Evolutionary conservation across 2,797 vertebrate genomes (phyloP), one percentile per base, ranked within the genome.

Genomic region (Zenarchopterus dispar): DNA sequence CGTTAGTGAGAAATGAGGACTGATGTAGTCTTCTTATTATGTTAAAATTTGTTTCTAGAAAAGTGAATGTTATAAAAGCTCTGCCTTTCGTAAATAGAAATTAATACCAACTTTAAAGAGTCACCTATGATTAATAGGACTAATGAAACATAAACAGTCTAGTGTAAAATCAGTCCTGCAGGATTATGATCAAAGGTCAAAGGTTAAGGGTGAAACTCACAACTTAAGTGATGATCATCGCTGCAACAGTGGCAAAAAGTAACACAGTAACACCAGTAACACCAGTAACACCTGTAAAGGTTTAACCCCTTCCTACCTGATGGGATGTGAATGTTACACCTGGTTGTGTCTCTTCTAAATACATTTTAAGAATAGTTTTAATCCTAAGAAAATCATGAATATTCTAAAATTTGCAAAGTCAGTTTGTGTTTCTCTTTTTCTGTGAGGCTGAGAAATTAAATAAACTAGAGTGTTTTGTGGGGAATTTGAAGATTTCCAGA

Each of bases 1-100:
- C 8, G 33, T 70, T 67, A 56, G 57, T 45, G 55, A 74, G 73
- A 48, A 78, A 58, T 33, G 44, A 69, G 26, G 24, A 65, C 31
- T 36, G 16, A 1, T 56, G 28, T 18, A 15, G 23, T 44, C 41
- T 24, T 28, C 28, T 23, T 46, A 51, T 39, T 43, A 36, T 44
- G 19, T 23, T n/a, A 21, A 33, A 31, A 15, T 48, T 28, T n/a
- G 0, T 13, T 67, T 8, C 23, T 17, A 28, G 42, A 43, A 52
- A 49, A 6, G 0, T 31, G 23, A 42, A 50, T n/a, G n/a, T n/a
- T n/a, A 22, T 47, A 50, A 17, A 47, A 24, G 23, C 3, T 15
- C 13, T 39, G 11, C 33, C 10, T 10, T 36, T 36, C 11, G 13
- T 39, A 4, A 39, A 3, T 15, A 8, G 13, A 3, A 33, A 33